These are phyloP conservation scores for Pholis gunnellus DNA, from an alignment of 2,113 vertebrate species.

Conservation along the genomic window DNA sequence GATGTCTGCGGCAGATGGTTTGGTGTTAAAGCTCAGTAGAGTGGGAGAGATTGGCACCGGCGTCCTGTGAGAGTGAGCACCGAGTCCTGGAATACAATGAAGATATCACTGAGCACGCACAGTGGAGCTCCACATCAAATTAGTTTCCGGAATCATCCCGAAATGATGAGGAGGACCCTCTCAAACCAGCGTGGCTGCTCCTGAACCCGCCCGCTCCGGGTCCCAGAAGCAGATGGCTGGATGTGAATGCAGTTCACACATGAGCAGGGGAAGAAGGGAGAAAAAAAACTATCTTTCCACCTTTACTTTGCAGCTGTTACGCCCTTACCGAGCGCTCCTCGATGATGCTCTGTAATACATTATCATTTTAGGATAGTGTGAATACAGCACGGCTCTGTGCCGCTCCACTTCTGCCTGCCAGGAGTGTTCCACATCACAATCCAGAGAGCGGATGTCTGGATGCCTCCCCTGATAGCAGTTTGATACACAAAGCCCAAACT, in stretches of 20 bases:
- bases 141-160: constrained; percentile 44
- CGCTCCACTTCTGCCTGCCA: constrained; percentile 17
- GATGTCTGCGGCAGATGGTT: constrained; percentile 51
- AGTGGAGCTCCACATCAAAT: constrained; percentile 46
- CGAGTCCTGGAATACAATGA: constrained; percentile 45
- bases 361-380: constrained; percentile 22
- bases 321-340: constrained; percentile 27
- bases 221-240: constrained; percentile 70
- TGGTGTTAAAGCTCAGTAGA: constrained; percentile 18
- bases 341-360: constrained; percentile 23
- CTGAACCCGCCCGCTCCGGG: not conserved
- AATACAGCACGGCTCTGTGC: constrained; percentile 12
- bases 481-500: constrained; percentile 15
- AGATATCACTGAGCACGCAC: constrained; percentile 46
- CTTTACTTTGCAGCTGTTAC: constrained; percentile 68
- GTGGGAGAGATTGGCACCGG: constrained; percentile 53
- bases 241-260: constrained; percentile 59
- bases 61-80: constrained; percentile 32
- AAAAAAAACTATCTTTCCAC: constrained; percentile 47
- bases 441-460: not conserved
- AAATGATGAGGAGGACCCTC: constrained; percentile 51
- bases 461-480: not conserved
- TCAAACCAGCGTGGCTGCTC: constrained; percentile 7
- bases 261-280: constrained; percentile 31
- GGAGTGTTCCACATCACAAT: constrained; percentile 10